phyloP scores from a whole-genome alignment of 2,888 invertebrate genomes.

The Oligia strigilis region DNA sequence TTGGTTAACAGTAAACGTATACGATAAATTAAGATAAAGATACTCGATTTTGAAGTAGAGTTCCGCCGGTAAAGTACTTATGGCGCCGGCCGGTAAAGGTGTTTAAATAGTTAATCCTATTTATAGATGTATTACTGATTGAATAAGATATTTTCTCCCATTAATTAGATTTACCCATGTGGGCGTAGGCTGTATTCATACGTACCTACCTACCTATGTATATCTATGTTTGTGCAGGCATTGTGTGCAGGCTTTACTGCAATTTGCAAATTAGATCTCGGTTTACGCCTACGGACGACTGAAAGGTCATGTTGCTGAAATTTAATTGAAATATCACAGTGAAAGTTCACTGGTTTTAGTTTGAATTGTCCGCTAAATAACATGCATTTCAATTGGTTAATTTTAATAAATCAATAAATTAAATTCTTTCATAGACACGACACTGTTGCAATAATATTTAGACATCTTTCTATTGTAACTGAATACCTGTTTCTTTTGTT shows the following conservation, averaged over 20 bases:
- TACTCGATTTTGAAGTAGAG: constrained; percentile 18
- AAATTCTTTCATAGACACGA: background rate
- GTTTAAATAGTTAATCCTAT: constrained; percentile 20
- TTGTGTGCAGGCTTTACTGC: constrained; percentile 40
- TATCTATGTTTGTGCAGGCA: background rate
- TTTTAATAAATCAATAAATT: background rate
- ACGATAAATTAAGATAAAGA: constrained; percentile 2
- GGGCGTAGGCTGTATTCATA: background rate
- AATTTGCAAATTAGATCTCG: constrained; percentile 41
- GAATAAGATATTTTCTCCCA: constrained; percentile 1
- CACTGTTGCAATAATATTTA: background rate
- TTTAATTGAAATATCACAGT: constrained; percentile 33
- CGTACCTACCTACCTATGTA: background rate
- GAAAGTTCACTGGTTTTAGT: constrained; percentile 20
- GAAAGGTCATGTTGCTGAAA: constrained; percentile 42
- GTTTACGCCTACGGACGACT: constrained; percentile 28
- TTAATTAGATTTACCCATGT: background rate
- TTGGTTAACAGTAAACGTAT: constrained; percentile 52
- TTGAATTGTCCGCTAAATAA: background rate
- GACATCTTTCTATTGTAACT: background rate
- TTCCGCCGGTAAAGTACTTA: constrained; percentile 8
- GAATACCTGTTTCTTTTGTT: background rate
- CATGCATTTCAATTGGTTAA: background rate
- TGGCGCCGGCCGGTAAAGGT: constrained; percentile 28
- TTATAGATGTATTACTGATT: constrained; percentile 1